These are phyloP conservation scores for Macrobrachium rosenbergii DNA, from an alignment of 1,140 invertebrate genomes.

Conservation along the genomic window DNA sequence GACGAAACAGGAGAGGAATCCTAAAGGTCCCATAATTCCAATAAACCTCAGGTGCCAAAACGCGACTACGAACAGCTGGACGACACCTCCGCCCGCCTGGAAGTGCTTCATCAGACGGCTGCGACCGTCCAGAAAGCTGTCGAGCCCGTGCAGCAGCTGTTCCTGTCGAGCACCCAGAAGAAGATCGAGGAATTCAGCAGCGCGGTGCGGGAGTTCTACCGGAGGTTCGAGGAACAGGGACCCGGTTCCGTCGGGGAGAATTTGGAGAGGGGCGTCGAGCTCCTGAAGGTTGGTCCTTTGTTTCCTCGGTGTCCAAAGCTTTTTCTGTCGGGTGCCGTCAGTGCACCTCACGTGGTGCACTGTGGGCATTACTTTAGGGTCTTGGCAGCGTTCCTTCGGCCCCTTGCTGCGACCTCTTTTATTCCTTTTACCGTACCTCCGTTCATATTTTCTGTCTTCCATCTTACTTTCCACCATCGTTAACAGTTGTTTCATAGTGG, in stretches of 20 bases:
- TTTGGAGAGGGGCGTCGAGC: constrained; percentile 46
- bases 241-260: constrained; percentile 52
- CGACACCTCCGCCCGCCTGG: constrained; percentile 37
- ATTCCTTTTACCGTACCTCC: no score
- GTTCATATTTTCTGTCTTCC: no score
- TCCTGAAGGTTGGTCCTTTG: constrained; percentile 36
- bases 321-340: no score
- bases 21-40: no score
- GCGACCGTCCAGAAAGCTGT: constrained; percentile 33
- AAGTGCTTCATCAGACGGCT: constrained; percentile 49
- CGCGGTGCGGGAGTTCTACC: constrained; percentile 29
- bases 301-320: neutral
- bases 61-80: constrained; percentile 36
- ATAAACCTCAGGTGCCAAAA: constrained; percentile 21
- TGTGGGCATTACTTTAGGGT: no score
- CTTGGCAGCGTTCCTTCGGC: no score
- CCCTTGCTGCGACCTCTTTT: no score
- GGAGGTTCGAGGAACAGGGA: constrained; percentile 39
- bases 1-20: no score
- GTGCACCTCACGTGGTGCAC: no score
- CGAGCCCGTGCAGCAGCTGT: constrained; percentile 35
- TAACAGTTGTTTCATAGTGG: no score
- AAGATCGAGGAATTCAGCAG: constrained; percentile 40
- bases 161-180: constrained; percentile 39
- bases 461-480: no score